Percentiles rank a stretch among this genome's conserved stretches.
phyloP scores from a whole-genome alignment of 1,140 invertebrate genomes.

The Hypothenemus hampei region DNA sequence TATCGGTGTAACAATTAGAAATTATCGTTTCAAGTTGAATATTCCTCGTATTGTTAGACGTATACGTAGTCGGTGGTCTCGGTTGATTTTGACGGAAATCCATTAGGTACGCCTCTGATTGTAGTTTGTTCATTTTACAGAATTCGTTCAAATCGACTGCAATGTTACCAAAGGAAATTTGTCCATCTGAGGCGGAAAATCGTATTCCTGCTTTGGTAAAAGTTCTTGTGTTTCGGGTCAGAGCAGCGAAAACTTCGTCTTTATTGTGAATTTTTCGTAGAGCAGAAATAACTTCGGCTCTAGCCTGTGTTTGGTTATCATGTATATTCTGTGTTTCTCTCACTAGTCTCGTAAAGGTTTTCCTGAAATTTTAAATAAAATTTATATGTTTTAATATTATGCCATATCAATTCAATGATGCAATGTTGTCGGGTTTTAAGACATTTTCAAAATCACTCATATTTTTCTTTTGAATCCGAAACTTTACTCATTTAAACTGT shows the following conservation, averaged over 20 bases:
- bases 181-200: conserved; percentile 31
- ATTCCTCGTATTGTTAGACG: no score
- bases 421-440: no score
- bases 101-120: conserved; percentile 19
- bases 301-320: conserved; percentile 28
- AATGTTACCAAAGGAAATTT: conserved; percentile 36
- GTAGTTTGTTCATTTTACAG: conserved; percentile 21
- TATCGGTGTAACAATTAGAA: no score
- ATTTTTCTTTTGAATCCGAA: no score
- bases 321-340: conserved; percentile 36
- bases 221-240: conserved; percentile 35
- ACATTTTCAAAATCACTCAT: no score
- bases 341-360: conserved; percentile 38
- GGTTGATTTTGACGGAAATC: conserved; percentile 22
- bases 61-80: no score
- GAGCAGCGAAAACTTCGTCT: conserved; percentile 38
- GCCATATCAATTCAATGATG: no score
- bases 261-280: conserved; percentile 36
- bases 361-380: conserved; percentile 31
- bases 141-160: conserved; percentile 35
- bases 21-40: no score
- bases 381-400: no score
- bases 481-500: no score
- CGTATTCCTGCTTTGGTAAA: conserved; percentile 35
- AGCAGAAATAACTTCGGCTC: conserved; percentile 39